Evolutionary conservation across 2,797 vertebrate species (phyloP).

Genomic region (Melanotaenia parkinsoni): DNA sequence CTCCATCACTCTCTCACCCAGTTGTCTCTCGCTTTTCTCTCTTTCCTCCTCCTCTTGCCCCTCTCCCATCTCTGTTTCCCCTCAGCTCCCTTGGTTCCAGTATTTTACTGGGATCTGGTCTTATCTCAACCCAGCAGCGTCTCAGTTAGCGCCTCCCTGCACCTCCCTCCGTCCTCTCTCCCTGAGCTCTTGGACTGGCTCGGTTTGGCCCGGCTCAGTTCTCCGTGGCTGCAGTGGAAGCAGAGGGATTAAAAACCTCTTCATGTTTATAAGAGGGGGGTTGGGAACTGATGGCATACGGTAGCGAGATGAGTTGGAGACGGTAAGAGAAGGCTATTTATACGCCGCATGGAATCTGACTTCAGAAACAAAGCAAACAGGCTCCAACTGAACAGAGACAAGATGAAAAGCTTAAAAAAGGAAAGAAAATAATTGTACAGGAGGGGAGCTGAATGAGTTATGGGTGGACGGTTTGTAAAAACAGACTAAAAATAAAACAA

Average conservation of each 20-base stretch:
- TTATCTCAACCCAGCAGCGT: slow-evolving; percentile 74
- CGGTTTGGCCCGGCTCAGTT: slow-evolving; percentile 55
- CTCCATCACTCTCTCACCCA: slow-evolving; percentile 17
- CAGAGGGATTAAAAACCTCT: slow-evolving; percentile 18
- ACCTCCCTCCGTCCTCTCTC: slow-evolving; percentile 46
- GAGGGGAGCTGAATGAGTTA: neutral
- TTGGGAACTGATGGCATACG: neutral
- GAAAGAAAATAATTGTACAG: neutral
- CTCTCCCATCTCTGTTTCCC: slow-evolving; percentile 19
- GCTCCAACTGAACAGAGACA: neutral
- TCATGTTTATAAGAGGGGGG: neutral
- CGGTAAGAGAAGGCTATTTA: neutral
- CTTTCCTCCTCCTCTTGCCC: neutral
- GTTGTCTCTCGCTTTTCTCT: slow-evolving; percentile 10
- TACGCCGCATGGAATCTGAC: neutral
- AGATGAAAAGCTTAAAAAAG: neutral
- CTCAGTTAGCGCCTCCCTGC: slow-evolving; percentile 46
- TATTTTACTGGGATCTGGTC: slow-evolving; percentile 56
- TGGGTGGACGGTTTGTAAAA: slow-evolving; percentile 15
- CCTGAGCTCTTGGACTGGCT: slow-evolving; percentile 59
- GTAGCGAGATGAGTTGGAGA: neutral
- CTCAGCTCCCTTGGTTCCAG: slow-evolving; percentile 31
- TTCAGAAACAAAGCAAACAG: neutral
- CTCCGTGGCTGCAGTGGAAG: slow-evolving; percentile 26
- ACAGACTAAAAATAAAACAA: slow-evolving; percentile 42